These are phyloP conservation scores for Neomorphus geoffroyi DNA, from an alignment of 2,797 vertebrate species.

Conservation along the genomic window DNA sequence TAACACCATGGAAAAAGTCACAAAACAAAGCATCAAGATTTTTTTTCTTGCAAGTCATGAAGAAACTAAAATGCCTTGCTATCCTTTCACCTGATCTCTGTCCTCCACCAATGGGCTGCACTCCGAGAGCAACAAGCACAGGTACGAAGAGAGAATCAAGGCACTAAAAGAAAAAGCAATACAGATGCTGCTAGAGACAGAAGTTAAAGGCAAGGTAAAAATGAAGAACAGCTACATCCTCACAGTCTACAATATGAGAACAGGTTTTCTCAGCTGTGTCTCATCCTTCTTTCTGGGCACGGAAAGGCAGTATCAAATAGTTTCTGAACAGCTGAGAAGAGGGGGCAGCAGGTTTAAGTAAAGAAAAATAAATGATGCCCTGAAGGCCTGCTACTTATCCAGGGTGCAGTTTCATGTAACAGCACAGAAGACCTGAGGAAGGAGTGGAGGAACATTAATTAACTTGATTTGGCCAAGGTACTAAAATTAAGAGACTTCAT, in stretches of 20 bases:
- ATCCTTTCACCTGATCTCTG: neutral
- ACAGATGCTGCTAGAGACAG: neutral
- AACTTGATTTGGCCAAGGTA: conserved; percentile 20
- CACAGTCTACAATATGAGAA: neutral
- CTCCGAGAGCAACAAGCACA: neutral
- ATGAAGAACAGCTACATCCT: neutral
- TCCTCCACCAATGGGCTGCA: neutral
- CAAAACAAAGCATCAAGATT: neutral
- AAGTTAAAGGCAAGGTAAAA: neutral
- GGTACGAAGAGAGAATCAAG: neutral
- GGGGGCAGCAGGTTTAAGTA: neutral
- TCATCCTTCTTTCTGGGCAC: neutral
- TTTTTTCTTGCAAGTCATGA: neutral
- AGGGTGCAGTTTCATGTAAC: neutral
- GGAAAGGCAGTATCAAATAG: neutral
- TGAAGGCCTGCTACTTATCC: neutral
- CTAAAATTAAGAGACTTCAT: conserved; percentile 26
- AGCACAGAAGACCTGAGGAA: conserved; percentile 19
- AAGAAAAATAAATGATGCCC: neutral
- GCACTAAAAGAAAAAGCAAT: neutral
- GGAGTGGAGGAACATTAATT: conserved; percentile 21
- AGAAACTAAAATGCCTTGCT: neutral
- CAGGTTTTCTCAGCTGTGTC: neutral
- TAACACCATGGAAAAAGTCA: neutral
- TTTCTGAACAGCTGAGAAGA: neutral